Percentiles rank a stretch among this genome's conserved stretches.
Evolutionary conservation across 2,113 vertebrate genomes (phyloP).

Genomic region (Serilophus lunatus): DNA sequence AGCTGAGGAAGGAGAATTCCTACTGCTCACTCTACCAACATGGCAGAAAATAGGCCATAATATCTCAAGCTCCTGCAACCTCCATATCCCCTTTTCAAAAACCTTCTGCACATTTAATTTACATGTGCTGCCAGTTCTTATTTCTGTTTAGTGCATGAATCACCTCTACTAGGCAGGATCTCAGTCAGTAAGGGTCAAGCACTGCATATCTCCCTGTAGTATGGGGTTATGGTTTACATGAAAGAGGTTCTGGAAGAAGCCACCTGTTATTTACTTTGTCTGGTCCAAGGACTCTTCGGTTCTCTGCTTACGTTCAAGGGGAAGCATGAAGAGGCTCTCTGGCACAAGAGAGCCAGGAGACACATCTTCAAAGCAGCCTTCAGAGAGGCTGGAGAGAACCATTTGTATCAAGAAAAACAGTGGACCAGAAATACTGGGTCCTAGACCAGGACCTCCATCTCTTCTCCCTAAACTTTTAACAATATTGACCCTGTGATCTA

Average conservation of each 20-base stretch:
- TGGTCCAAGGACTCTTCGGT: background rate
- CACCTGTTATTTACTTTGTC: background rate
- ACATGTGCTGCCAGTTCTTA: background rate
- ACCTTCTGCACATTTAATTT: background rate
- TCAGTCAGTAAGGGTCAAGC: background rate
- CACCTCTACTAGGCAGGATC: background rate
- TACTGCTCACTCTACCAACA: no score
- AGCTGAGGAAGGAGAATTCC: background rate
- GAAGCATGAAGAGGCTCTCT: background rate
- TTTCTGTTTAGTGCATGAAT: background rate
- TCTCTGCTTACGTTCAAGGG: background rate
- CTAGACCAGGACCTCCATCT: background rate
- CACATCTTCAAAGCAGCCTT: background rate
- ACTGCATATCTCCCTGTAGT: background rate
- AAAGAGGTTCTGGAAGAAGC: background rate
- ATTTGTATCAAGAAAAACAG: background rate
- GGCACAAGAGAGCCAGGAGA: background rate
- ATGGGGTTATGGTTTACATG: background rate
- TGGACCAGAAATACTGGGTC: rapidly evolving
- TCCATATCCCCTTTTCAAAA: background rate
- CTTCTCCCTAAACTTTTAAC: background rate
- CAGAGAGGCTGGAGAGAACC: background rate
- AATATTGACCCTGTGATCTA: background rate
- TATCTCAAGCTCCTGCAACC: background rate
- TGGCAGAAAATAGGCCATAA: background rate